Base-by-base conservation (phyloP, 2,113 vertebrate species). In the Erythrolamprus reginae region DNA sequence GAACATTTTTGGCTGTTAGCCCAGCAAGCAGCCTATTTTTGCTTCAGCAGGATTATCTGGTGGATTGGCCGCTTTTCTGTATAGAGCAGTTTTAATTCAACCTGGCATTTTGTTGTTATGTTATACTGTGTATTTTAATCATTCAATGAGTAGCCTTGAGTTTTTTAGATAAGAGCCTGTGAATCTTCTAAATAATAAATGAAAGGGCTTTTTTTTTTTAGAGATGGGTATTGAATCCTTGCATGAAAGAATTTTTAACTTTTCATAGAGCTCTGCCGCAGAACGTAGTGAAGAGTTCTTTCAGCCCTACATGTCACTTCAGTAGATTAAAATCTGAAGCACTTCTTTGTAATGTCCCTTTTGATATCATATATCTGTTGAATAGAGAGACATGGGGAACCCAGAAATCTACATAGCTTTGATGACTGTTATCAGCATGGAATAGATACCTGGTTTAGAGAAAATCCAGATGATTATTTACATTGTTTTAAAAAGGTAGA, bases 401-500 rank as follows among this genome's bases (percentile, higher is more conserved):
- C 26, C 52, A 61, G 47, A 77, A 86, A 90, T 90, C 53, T 77
- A 86, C 55, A 87, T 82, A 33, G 38, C 84, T 90, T 90, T 87
- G 90, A 82, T 90, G 26, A 77, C 24, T 82, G n/a, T 82, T 82
- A 65, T 48, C 42, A 87, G 55, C 24, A 87, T 87, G 24, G 90
- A 55, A 61, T 82, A 85, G 70, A 42, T 70, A 33, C 38, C 45
- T 55, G n/a, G 26, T 87, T 87, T 48, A 82, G 56, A 87, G 55
- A 23, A 47, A 47, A 53, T 87, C 26, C 58, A n/a, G 24, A 86
- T 13, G 51, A 65, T 65, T 12, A 45, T 23, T 12, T 12, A 45
- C 12, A 5, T 90, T 53, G 24, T 7, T 89, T 82, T 53, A 82
- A 82, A 28, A 84, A 48, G 28, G 17, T 84, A 42, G 55, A 65